These are phyloP conservation scores for Caradrina kadenii DNA, from an alignment of 2,888 invertebrate genomes.

Conservation along the genomic window DNA sequence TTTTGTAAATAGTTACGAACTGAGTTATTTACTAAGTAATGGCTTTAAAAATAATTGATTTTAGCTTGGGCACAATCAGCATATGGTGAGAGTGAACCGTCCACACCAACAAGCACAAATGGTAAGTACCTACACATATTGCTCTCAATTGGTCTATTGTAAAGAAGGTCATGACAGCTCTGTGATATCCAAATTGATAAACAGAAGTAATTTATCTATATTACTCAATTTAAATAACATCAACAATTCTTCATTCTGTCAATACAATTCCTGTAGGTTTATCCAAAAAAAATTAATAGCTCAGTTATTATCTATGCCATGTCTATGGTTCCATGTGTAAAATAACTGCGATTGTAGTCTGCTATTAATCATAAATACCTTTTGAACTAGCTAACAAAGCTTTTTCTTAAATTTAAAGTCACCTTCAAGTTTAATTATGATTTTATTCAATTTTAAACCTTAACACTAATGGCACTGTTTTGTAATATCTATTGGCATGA, in stretches of 20 bases:
- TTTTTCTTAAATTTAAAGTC: not conserved
- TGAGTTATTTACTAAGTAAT: not conserved
- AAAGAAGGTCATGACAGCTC: slow-evolving; percentile 2
- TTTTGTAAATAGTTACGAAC: not conserved
- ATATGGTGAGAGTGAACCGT: slow-evolving; percentile 89
- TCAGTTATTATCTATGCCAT: not conserved
- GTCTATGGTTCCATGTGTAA: not conserved
- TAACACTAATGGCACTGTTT: not conserved
- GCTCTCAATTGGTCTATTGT: not conserved
- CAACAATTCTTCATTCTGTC: not conserved
- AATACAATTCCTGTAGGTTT: not conserved
- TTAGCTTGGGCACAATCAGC: slow-evolving; percentile 93
- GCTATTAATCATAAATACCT: no score
- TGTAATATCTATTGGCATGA: not conserved
- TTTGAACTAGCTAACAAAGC: no score
- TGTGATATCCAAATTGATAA: slow-evolving; percentile 7
- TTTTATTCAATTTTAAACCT: slow-evolving; percentile 5
- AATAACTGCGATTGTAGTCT: not conserved
- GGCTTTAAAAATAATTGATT: slow-evolving; percentile 55
- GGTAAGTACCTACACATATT: slow-evolving; percentile 71
- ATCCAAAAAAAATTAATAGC: not conserved
- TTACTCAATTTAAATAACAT: not conserved
- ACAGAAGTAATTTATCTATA: slow-evolving; percentile 14
- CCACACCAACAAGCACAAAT: slow-evolving; percentile 88
- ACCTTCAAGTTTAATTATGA: slow-evolving; percentile 9